Base-by-base conservation (phyloP, 2,113 vertebrate genomes). In the Excalfactoria chinensis region DNA sequence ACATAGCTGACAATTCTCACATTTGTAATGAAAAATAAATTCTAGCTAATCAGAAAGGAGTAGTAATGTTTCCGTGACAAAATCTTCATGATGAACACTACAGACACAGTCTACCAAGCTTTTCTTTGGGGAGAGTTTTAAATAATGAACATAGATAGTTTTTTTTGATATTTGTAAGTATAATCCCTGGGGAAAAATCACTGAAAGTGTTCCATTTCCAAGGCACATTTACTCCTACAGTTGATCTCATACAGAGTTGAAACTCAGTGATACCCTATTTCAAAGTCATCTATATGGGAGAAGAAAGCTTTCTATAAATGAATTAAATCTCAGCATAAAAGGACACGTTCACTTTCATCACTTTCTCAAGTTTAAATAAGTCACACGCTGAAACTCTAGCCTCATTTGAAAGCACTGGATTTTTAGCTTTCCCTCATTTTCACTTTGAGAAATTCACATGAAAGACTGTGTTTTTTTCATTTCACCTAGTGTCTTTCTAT, bases 301-400 rank as follows among this genome's bases (percentile, higher is more conserved):
- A 84, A 93, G 43, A 92, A 95, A 97, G 74, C 32, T 75, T 93
- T 72, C 22, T 58, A 49, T 53, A 93, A 91, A 90, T 56, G 59
- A 92, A 89, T 59, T 92, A 71, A 94, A 95, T 87, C 37, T 75
- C 89, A 64, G 71, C 44, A 90, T 51, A 80, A 92, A 70, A 89
- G 26, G 6, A 89, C 44, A 17, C 40, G 41, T 58, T 90, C 73
- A 80, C 73, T 75, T 94, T 88, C 41, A 78, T 70, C 51, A 93
- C 64, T 48, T 87, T 37, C 66, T 90, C 85, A 85, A 94, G 93
- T 75, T 51, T 82, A 90, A 89, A 73, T 70, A 92, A 46, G 46
- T 30, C 78, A 84, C 20, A 13, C 37, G 67, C 34, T 21, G 37
- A 77, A 83, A 83, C 80, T 77, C 82, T 73, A 8, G 0, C 60